Evolutionary conservation across 2,113 vertebrate genomes (phyloP), one percentile per base, ranked within the genome.

Genomic region (Phylloscopus trochiloides): DNA sequence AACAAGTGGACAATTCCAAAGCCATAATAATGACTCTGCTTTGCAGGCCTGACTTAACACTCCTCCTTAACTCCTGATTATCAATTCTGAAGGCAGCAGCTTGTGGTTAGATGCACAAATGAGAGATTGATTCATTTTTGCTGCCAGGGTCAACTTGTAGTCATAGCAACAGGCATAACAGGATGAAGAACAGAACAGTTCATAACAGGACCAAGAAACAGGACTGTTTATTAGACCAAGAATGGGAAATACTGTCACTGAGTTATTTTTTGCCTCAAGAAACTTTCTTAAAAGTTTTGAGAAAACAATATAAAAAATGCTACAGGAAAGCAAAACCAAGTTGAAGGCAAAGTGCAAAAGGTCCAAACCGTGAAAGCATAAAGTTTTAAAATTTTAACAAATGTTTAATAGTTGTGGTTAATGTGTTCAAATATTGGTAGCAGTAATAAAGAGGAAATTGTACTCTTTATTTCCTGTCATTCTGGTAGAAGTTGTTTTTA

Each of bases 121-220:
- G 36, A 85, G 68, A 84, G 84, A 94, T 70, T 88, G 92, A 97
- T 90, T 87, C 57, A 72, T 80, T 90, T 94, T 51, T 89, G 73
- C 79, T 87, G 80, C 63, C 87, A 85, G 83, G 93, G 94, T 97
- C 92, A 95, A 88, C 70, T 24, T 62, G 94, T n/a, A 94, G 92
- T 65, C 89, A 92, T 96, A 89, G 96, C 84, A 96, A 96, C 86
- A 84, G 63, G 90, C 90, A 86, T 25, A 96, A 96, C 82, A 96
- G 91, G 94, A 95, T 93, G 83, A 90, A 92, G 94, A 94, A 92
- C 71, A 76, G 88, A 93, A 94, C 6, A 5, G 92, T 86, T 92
- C 90, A 86, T 61, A 83, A 73, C 16, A 72, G 77, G 48, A 96
- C 72, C 70, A 93, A 95, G 85, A 89, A 91, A 77, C 13, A n/a